Percentiles rank a stretch among this genome's conserved stretches.
These are phyloP conservation scores for Hartigia nigra DNA, from an alignment of 2,888 invertebrate genomes.

Conservation along the genomic window DNA sequence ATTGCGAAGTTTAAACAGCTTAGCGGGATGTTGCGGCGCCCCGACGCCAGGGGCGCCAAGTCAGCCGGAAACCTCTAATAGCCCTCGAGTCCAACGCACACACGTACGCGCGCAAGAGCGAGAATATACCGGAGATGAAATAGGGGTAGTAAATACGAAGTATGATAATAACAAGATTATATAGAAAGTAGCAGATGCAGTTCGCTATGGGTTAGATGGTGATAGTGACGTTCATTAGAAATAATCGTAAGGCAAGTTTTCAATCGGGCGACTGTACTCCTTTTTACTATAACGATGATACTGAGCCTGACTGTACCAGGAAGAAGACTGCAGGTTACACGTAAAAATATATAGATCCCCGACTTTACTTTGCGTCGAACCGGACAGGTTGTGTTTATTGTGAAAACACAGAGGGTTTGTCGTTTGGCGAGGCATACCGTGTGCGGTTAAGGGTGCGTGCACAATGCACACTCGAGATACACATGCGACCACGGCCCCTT, in stretches of 20 bases:
- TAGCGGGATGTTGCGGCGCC: slow-evolving; percentile 61
- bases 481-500: neutral
- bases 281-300: neutral
- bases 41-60: slow-evolving; percentile 56
- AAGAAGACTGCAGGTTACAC: neutral
- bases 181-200: neutral
- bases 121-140: neutral
- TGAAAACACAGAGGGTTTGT: slow-evolving; percentile 52
- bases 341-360: slow-evolving; percentile 9
- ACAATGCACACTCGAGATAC: slow-evolving; percentile 20
- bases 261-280: neutral
- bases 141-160: neutral
- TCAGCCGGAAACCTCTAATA: slow-evolving; percentile 65
- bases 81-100: slow-evolving; percentile 40
- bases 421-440: slow-evolving; percentile 23
- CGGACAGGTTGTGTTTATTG: slow-evolving; percentile 62
- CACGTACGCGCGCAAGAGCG: neutral
- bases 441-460: slow-evolving; percentile 38
- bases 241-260: neutral
- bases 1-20: slow-evolving; percentile 60
- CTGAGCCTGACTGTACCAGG: neutral
- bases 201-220: neutral
- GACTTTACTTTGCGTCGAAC: slow-evolving; percentile 47
- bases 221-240: neutral
- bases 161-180: neutral